phyloP scores from a whole-genome alignment of 2,888 invertebrate species.

The Eueremaeus valkanovi region DNA sequence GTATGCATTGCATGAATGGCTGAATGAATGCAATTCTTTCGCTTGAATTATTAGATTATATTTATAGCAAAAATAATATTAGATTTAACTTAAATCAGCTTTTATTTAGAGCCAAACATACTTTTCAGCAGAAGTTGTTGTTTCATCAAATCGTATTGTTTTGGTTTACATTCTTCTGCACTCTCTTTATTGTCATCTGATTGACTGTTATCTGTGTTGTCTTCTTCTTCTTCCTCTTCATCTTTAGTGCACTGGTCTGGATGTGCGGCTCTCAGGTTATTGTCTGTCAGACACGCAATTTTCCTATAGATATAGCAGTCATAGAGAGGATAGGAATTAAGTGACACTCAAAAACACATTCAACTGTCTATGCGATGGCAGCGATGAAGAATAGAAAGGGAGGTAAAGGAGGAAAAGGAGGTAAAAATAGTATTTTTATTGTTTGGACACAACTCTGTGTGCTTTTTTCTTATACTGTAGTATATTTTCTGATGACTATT shows the following conservation, averaged over 20 bases:
- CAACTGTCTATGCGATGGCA: neutral
- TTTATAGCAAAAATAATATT: too few relatives aligned
- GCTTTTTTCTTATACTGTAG: neutral
- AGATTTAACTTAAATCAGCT: too few relatives aligned
- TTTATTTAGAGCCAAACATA: too few relatives aligned
- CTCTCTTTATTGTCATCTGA: neutral
- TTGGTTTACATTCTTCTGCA: conserved; percentile 45
- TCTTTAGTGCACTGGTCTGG: conserved; percentile 40
- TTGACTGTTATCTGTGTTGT: neutral
- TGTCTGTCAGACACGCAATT: conserved; percentile 37
- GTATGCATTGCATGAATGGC: too few relatives aligned
- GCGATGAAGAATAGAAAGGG: neutral
- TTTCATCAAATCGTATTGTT: conserved; percentile 47
- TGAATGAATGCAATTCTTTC: too few relatives aligned
- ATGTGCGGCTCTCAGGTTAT: conserved; percentile 39
- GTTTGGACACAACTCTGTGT: too few relatives aligned
- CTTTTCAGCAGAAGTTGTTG: conserved; percentile 46
- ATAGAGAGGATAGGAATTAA: neutral
- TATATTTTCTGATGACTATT: neutral
- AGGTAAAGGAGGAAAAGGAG: neutral
- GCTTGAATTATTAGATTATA: too few relatives aligned
- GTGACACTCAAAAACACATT: neutral
- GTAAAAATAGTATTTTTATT: neutral
- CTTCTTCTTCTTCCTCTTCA: conserved; percentile 28
- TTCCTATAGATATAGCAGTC: too few relatives aligned